Conservation (phyloP, 2,797 vertebrate genomes). For the Limnodromus scolopaceus region DNA sequence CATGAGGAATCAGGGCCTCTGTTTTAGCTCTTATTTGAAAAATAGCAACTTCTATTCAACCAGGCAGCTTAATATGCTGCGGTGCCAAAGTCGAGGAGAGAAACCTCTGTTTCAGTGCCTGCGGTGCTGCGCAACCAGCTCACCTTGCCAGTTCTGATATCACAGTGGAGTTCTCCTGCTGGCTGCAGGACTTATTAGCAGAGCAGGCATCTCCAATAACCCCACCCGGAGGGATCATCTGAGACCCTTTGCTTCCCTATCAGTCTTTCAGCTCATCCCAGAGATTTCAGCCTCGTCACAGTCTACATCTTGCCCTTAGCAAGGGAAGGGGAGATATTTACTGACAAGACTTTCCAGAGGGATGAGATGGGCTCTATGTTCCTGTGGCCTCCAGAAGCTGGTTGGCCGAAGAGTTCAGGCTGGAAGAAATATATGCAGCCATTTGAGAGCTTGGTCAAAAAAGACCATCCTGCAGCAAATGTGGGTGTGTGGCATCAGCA, state of each 20-base stretch:
- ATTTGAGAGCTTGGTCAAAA: not conserved
- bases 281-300: not conserved
- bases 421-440: not conserved
- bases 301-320: not conserved
- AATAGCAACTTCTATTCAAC: not conserved
- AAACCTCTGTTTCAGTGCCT: not conserved
- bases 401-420: not conserved
- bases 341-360: not conserved
- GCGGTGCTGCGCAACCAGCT: not conserved
- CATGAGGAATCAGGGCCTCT: not conserved
- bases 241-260: not conserved
- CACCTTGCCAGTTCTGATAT: not conserved
- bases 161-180: not conserved
- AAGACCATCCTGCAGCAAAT: not conserved
- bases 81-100: not conserved
- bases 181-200: not conserved
- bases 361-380: not conserved
- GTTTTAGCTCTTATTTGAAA: not conserved
- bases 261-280: not conserved
- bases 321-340: not conserved
- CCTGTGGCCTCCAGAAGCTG: not conserved
- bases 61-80: not conserved
- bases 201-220: not conserved
- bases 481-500: not conserved
- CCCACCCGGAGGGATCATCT: fast-evolving